A percentile compares a stretch with the other conserved stretches of the same genome.
phyloP scores from a whole-genome alignment of 2,797 vertebrate genomes.

The Micrastur ruficollis region DNA sequence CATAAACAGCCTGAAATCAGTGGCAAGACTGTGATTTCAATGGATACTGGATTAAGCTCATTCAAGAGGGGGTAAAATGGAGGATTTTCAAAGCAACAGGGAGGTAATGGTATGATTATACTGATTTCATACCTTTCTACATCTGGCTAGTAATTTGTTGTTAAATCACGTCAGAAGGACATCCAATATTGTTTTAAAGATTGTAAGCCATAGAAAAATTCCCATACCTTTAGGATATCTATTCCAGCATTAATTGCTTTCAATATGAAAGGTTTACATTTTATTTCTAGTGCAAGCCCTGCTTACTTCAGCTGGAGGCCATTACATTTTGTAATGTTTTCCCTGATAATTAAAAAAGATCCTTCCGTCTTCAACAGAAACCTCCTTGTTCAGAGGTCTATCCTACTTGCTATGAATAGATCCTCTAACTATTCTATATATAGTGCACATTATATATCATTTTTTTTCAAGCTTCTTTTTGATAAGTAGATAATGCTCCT shows the following conservation, averaged over 20 bases:
- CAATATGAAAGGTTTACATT: neutral
- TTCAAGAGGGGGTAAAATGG: accelerated
- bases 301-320: neutral
- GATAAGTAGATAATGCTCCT: neutral
- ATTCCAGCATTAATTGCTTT: neutral
- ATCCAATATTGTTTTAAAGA: neutral
- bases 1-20: neutral
- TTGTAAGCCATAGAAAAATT: neutral
- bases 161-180: neutral
- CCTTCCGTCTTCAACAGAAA: neutral
- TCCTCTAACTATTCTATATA: neutral
- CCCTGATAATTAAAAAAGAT: neutral
- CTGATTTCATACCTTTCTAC: neutral
- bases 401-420: neutral
- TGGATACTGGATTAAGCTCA: neutral
- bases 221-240: neutral
- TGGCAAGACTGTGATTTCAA: neutral
- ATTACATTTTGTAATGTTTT: neutral
- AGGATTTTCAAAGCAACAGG: neutral
- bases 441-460: neutral
- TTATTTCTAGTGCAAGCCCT: neutral
- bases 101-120: neutral
- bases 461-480: neutral
- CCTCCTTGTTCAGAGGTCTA: neutral
- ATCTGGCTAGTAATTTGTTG: neutral